Base-by-base conservation (phyloP, 2,113 vertebrate genomes). In the Dicrurus megarhynchus region DNA sequence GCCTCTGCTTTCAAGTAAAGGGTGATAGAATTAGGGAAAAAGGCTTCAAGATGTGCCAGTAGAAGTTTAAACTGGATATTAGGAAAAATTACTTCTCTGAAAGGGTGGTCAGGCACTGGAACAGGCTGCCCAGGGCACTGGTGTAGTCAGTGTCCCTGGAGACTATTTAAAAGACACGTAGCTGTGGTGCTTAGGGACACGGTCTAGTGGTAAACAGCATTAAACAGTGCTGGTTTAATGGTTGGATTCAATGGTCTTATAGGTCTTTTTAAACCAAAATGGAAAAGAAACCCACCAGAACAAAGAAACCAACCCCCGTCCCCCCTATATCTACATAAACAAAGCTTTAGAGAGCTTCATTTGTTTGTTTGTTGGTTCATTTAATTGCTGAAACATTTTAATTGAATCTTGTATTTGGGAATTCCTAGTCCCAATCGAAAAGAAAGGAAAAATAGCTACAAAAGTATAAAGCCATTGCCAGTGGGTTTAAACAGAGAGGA, bases 281-380 rank as follows among this genome's bases (percentile, higher is more conserved):
- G 1, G 28, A 44, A 67, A 67, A 35, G 15, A 74, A 44, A 10
- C 16, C 22, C 12, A 20, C 5, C 13, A 37, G 49, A 35, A 79
- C 7, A 79, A 49, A 69, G 17, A 24, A 24, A 9, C 3, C 6
- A 35, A 10, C 6, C 3, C 14, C 18, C 0, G 0, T 3, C 3
- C 7, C 6, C 9, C 6, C 28, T 67, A 41, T 28, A 37, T 28
- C 28, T 71, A 41, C n/a, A 53, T 52, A 78, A 74, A 49, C 12
- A 90, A 89, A 87, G 24, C n/a, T 91, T 78, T 78, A 39, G 12
- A 87, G 37, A 71, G 4, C 17, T 50, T 50, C 1, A 4, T 80
- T 39, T 81, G 11, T 41, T 90, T 81, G 13, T 35, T 89, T 42
- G 20, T 76, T 78, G 20, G 15, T 35, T 86, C 44, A 39, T 95